These are phyloP conservation scores for Drosophila paulistorum DNA, from an alignment of 1,140 invertebrate genomes.

Conservation along the genomic window DNA sequence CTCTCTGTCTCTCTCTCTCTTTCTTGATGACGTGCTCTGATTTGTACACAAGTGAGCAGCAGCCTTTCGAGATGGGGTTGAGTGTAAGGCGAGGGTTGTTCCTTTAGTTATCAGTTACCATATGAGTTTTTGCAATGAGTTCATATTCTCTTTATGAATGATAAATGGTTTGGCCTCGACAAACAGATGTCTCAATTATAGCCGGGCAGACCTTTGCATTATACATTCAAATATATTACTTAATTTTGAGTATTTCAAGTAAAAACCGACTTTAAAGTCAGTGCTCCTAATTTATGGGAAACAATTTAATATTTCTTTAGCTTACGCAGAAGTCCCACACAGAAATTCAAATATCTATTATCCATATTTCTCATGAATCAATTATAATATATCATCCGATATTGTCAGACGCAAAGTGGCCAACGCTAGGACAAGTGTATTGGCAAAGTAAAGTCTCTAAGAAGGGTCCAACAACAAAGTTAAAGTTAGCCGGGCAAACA, in stretches of 20 bases:
- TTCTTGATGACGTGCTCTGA: slow-evolving; percentile 59
- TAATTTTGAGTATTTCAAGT: too few species aligned
- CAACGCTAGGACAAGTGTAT: slow-evolving; percentile 15
- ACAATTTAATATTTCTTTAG: too few species aligned
- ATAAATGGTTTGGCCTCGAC: slow-evolving; percentile 43
- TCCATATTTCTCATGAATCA: background rate
- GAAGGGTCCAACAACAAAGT: background rate
- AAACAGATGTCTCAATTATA: slow-evolving; percentile 58
- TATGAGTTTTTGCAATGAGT: slow-evolving; percentile 43
- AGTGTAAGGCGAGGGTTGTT: slow-evolving; percentile 52
- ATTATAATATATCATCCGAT: slow-evolving; percentile 19
- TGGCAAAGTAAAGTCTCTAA: background rate
- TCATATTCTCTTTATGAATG: slow-evolving; percentile 41
- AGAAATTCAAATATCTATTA: too few species aligned
- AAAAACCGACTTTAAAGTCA: too few species aligned
- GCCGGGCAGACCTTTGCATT: too few species aligned
- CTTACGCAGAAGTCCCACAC: too few species aligned
- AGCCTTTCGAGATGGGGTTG: slow-evolving; percentile 34
- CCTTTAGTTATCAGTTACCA: slow-evolving; percentile 39
- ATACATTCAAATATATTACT: too few species aligned
- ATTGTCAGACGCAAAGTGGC: slow-evolving; percentile 13
- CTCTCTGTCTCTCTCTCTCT: background rate
- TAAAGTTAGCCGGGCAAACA: slow-evolving; percentile 20
- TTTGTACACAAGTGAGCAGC: slow-evolving; percentile 51
- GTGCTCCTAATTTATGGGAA: too few species aligned